These are phyloP conservation scores for Caenorhabditis inopinata DNA, from an alignment of 1,140 invertebrate genomes.

Conservation along the genomic window DNA sequence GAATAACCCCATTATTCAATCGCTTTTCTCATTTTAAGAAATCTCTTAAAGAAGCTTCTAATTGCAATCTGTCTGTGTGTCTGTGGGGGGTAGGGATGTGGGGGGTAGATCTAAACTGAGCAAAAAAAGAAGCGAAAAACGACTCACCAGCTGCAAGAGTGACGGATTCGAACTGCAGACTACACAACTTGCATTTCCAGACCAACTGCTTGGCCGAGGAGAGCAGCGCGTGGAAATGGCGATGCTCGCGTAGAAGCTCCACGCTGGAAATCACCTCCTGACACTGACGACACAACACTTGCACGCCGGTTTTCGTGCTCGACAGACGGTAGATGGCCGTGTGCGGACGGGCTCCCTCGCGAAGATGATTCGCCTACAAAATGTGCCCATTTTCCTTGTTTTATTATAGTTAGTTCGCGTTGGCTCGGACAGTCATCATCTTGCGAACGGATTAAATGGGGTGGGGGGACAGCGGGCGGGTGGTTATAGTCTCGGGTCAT, in stretches of 20 bases:
- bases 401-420: too few relatives aligned
- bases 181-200: conserved; percentile 10
- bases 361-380: conserved; percentile 64
- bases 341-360: conserved; percentile 52
- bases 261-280: conserved; percentile 61
- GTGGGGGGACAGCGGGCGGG: too few relatives aligned
- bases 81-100: too few relatives aligned
- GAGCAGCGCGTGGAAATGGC: background rate
- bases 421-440: too few relatives aligned
- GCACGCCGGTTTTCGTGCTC: conserved; percentile 55
- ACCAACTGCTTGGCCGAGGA: background rate
- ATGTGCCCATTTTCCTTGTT: too few relatives aligned
- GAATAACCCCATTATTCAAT: too few relatives aligned
- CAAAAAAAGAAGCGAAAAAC: background rate
- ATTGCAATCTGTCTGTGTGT: too few relatives aligned
- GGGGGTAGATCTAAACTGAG: too few relatives aligned
- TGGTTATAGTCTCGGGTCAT: too few relatives aligned
- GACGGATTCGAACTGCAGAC: background rate
- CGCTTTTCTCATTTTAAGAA: too few relatives aligned
- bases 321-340: conserved; percentile 55
- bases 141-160: background rate
- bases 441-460: background rate
- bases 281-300: conserved; percentile 60
- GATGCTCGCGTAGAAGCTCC: conserved; percentile 21
- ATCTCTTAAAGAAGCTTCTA: too few relatives aligned